Percentiles rank a stretch among this genome's conserved stretches.
These are phyloP conservation scores for Aptenodytes forsteri DNA, from an alignment of 2,113 vertebrate genomes.

Conservation along the genomic window DNA sequence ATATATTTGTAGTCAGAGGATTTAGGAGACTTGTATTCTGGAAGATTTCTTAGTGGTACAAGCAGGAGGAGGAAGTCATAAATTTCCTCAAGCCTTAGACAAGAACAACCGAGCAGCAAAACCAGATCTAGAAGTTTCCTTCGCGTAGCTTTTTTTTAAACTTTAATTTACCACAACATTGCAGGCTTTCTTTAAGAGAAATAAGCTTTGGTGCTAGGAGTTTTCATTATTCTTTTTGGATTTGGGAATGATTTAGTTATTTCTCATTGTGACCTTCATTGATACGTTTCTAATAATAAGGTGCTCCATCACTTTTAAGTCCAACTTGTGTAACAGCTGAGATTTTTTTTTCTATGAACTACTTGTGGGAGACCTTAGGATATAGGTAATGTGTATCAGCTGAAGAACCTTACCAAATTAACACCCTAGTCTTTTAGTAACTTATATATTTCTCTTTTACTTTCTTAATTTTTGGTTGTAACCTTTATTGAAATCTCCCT, in stretches of 20 bases:
- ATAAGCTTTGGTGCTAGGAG: not conserved
- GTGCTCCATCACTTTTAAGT: not conserved
- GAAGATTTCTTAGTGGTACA: not conserved
- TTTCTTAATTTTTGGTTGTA: not conserved
- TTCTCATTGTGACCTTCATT: not conserved
- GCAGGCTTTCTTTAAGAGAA: not conserved
- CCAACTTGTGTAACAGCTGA: not conserved
- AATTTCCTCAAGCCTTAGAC: not conserved
- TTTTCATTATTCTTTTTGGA: not conserved
- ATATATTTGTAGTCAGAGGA: not conserved
- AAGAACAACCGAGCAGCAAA: not conserved
- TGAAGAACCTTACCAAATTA: not conserved
- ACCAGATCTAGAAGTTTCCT: not conserved
- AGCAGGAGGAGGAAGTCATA: constrained; percentile 25
- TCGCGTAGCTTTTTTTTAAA: not conserved
- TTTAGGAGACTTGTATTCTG: not conserved
- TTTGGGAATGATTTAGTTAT: not conserved
- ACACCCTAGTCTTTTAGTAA: not conserved
- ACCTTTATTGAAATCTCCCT: not conserved
- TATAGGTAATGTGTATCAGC: not conserved
- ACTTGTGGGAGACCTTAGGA: not conserved
- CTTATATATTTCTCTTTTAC: not conserved
- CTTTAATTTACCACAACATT: not conserved
- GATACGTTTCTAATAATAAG: not conserved
- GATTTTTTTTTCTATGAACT: not conserved